Base-by-base conservation (phyloP, 1,140 invertebrate species). In the Drosophila obscura region DNA sequence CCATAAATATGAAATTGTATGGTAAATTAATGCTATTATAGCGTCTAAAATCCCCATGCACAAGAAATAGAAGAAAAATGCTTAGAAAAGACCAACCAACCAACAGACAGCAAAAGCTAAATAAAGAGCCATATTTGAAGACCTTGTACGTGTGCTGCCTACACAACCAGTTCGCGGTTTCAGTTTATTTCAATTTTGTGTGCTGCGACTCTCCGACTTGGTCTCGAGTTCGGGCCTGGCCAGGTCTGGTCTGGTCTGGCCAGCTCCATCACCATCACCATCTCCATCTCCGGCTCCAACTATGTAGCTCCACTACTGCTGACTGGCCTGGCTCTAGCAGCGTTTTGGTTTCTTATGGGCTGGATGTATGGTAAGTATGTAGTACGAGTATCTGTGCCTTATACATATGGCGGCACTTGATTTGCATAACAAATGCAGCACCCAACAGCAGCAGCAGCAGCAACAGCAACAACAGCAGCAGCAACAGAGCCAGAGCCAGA, bases 21-120 rank as follows among this genome's bases (percentile, higher is more conserved):
- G 83, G 78, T 85, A 88, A 85, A 85, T 85, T 85, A 85, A 85
- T 82, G 83, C 83, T 82, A 85, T 85, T 85, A 87, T 87, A 85
- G 81, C 78, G 74, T 72, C 83, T 78, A 75, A 87, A 77, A 81
- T 81, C 80, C 62, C 68, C 61, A 68, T 48, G 56, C 28, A 48
- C 49, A 62, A 78, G 74, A 67, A 77, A 59, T 80, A 80, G 78
- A 82, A 85, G 82, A 88, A 88, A 87, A 82, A 82, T 69, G 83
- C 63, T 88, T 88, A 88, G 82, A 82, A 87, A 84, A 74, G 45
- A 66, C 46, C 59, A 78, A 73, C 48, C 22, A 24, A 63, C 22
- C 51, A 58, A 43, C 49, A 35, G 31, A 11, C 31, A 9, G 31
- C 31, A 35, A 35, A 35, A 35, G 31, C 55, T 61, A 39, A 71